Evolutionary conservation across 2,797 vertebrate genomes (phyloP).

Genomic region (Neostethus bicornis): DNA sequence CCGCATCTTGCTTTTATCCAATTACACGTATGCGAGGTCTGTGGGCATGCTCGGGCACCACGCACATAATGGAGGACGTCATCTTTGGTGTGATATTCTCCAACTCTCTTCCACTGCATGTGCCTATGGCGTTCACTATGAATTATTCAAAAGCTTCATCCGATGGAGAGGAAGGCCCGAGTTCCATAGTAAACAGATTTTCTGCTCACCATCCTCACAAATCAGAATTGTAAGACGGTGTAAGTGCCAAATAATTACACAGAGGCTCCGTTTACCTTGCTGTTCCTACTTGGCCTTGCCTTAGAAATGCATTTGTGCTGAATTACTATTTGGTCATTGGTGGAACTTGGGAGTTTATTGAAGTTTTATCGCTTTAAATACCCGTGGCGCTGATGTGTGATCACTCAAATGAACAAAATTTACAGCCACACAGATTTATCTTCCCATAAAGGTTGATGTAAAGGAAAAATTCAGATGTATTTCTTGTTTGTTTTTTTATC

Average conservation of each 20-base stretch:
- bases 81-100: conserved; percentile 77
- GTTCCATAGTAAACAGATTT: conserved; percentile 83
- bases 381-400: conserved; percentile 24
- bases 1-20: conserved; percentile 70
- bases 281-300: conserved; percentile 63
- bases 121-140: conserved; percentile 78
- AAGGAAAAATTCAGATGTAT: conserved; percentile 42
- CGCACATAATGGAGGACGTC: conserved; percentile 69
- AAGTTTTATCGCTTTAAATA: conserved; percentile 47
- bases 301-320: conserved; percentile 52
- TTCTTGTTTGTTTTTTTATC: conserved; percentile 48
- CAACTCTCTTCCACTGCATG: conserved; percentile 70
- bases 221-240: conserved; percentile 75
- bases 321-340: conserved; percentile 50
- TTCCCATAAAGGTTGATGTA: conserved; percentile 33
- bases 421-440: conserved; percentile 7
- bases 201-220: conserved; percentile 77
- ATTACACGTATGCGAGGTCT: conserved; percentile 70
- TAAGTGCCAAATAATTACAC: conserved; percentile 77
- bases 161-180: conserved; percentile 71
- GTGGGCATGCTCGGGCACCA: conserved; percentile 61
- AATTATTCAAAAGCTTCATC: conserved; percentile 81
- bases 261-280: conserved; percentile 54
- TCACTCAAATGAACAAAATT: conserved; percentile 19
- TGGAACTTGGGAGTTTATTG: conserved; percentile 55